A percentile compares a stretch with the other conserved stretches of the same genome.
Conservation (phyloP, 2,797 vertebrate genomes). For the Aphelocoma californica region DNA sequence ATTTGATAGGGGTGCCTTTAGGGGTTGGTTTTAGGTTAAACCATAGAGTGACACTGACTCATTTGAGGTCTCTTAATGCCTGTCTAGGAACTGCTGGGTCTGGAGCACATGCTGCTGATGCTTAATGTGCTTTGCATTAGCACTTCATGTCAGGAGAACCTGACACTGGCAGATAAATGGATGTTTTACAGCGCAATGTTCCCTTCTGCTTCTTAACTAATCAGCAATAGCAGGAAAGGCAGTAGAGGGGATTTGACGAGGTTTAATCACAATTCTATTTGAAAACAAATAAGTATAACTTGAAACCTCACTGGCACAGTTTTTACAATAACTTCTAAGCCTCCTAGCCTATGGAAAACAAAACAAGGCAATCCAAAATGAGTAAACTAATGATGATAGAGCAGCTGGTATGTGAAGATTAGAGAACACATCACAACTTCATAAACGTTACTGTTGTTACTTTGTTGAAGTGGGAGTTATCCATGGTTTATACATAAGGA, state of each 20-base stretch:
- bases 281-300: conserved; percentile 12
- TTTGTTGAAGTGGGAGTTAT: neutral
- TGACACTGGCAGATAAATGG: conserved; percentile 58
- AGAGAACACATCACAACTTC: conserved; percentile 2
- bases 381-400: conserved; percentile 1
- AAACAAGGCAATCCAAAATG: neutral
- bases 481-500: neutral
- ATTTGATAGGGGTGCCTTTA: neutral
- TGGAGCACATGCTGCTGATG: conserved; percentile 58
- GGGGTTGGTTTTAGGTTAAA: conserved; percentile 44
- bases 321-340: conserved; percentile 19
- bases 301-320: neutral
- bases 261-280: conserved; percentile 34
- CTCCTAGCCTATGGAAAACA: neutral
- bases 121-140: conserved; percentile 61
- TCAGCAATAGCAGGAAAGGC: conserved; percentile 16
- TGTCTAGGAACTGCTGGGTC: conserved; percentile 23
- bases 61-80: conserved; percentile 51
- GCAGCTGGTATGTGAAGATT: neutral
- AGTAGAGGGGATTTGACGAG: conserved; percentile 9
- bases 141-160: conserved; percentile 53
- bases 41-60: conserved; percentile 29
- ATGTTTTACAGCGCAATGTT: neutral
- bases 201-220: conserved; percentile 48
- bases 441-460: neutral